Evolutionary conservation across 2,888 invertebrate genomes (phyloP).

Genomic region (Chelonus formosanus): DNA sequence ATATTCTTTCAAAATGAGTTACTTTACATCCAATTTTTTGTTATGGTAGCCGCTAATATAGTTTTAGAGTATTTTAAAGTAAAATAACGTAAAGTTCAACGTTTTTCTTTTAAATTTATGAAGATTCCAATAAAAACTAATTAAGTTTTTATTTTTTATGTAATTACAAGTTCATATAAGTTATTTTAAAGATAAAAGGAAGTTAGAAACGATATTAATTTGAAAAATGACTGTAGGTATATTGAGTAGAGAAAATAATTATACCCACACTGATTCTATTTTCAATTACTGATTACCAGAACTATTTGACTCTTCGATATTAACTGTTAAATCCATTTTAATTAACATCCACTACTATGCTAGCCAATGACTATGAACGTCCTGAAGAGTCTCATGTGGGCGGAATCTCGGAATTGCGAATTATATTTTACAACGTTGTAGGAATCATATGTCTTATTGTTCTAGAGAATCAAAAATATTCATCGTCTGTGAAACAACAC

Average conservation of each 20-base stretch:
- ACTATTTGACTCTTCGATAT: slow-evolving; percentile 24
- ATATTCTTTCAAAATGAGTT: no score
- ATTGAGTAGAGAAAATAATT: slow-evolving; percentile 39
- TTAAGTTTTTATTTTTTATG: no score
- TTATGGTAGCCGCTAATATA: no score
- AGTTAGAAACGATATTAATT: not conserved
- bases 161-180: no score
- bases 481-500: slow-evolving; percentile 10
- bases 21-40: no score
- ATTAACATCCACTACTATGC: slow-evolving; percentile 28
- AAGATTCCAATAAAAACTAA: no score
- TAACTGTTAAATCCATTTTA: slow-evolving; percentile 36
- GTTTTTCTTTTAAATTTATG: no score
- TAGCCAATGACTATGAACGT: slow-evolving; percentile 23
- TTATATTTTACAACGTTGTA: slow-evolving; percentile 6
- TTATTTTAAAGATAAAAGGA: not conserved
- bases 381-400: not conserved
- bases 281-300: no score
- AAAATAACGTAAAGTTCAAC: no score
- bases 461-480: slow-evolving; percentile 21
- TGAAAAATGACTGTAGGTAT: slow-evolving; percentile 15
- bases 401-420: no score
- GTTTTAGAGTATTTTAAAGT: no score
- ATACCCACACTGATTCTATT: slow-evolving; percentile 31
- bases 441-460: slow-evolving; percentile 18